Evolutionary conservation across 2,113 vertebrate genomes (phyloP).

Genomic region (Psettodes erumei): DNA sequence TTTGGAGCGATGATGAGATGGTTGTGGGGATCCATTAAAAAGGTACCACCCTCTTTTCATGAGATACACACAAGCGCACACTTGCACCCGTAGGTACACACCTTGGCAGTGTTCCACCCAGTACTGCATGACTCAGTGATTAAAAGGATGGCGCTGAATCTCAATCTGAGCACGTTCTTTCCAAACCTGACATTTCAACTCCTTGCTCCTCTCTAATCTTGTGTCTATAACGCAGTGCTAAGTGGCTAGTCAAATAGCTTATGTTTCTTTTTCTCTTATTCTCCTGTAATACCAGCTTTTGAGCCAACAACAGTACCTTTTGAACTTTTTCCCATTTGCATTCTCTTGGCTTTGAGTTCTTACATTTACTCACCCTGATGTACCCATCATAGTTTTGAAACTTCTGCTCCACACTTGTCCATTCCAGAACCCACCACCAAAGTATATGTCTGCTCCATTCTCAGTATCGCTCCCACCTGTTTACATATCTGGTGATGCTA

Average conservation of each 20-base stretch:
- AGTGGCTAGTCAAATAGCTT: conserved; percentile 49
- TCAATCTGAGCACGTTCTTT: conserved; percentile 73
- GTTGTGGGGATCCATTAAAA: conserved; percentile 70
- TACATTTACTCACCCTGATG: conserved; percentile 14
- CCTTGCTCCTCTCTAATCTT: conserved; percentile 58
- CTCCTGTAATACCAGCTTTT: neutral
- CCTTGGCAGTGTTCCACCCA: conserved; percentile 45
- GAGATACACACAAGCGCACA: conserved; percentile 56
- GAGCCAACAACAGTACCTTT: neutral
- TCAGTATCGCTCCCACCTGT: neutral
- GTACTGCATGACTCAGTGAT: conserved; percentile 61
- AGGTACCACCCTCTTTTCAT: conserved; percentile 47
- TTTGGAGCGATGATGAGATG: conserved; percentile 65
- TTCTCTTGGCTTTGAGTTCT: conserved; percentile 27
- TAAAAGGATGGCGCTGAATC: conserved; percentile 65
- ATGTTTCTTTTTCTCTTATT: conserved; percentile 27
- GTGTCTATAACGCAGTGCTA: conserved; percentile 49
- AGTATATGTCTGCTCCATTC: neutral
- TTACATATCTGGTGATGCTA: no score
- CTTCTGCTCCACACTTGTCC: neutral
- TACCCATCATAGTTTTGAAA: conserved; percentile 3
- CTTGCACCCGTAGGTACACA: conserved; percentile 41
- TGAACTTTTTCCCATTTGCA: neutral
- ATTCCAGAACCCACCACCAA: neutral
- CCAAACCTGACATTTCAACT: conserved; percentile 76